Conservation (phyloP, 2,797 vertebrate genomes). For the Nannoperca obscura region DNA sequence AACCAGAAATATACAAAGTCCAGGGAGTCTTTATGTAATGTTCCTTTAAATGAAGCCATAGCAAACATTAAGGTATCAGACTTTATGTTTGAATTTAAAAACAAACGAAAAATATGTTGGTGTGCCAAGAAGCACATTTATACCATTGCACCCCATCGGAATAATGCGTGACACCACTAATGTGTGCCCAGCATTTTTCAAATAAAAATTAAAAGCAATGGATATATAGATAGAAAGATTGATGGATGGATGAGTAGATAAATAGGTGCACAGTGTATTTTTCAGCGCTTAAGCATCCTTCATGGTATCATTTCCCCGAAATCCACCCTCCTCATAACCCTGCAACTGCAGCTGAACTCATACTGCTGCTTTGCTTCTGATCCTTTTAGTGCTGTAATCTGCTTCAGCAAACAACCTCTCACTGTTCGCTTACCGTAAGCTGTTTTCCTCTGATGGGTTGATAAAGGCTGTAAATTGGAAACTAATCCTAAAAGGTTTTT, state of each 20-base stretch:
- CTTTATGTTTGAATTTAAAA: background rate
- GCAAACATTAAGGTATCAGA: background rate
- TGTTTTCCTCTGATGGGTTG: conserved; percentile 67
- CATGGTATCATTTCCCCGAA: conserved; percentile 18
- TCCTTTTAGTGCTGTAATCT: conserved; percentile 76
- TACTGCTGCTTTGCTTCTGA: conserved; percentile 62
- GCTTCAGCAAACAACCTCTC: conserved; percentile 71
- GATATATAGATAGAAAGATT: background rate
- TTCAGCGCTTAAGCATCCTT: conserved; percentile 25
- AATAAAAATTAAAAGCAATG: conserved; percentile 17
- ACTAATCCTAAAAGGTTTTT: conserved; percentile 74
- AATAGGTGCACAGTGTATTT: conserved; percentile 30
- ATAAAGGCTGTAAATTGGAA: conserved; percentile 77
- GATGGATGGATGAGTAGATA: conserved; percentile 29
- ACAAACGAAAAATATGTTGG: background rate
- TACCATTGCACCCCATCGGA: conserved; percentile 3
- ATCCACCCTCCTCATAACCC: conserved; percentile 50
- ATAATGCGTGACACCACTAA: conserved; percentile 47
- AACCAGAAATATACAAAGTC: no score
- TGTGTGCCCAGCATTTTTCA: conserved; percentile 16
- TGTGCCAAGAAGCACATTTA: background rate
- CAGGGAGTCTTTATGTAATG: background rate
- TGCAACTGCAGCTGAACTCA: conserved; percentile 55
- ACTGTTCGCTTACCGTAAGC: conserved; percentile 65
- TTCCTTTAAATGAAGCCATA: background rate